Base-by-base conservation (phyloP, 2,797 vertebrate genomes). In the Typhlichthys eigenmanni region DNA sequence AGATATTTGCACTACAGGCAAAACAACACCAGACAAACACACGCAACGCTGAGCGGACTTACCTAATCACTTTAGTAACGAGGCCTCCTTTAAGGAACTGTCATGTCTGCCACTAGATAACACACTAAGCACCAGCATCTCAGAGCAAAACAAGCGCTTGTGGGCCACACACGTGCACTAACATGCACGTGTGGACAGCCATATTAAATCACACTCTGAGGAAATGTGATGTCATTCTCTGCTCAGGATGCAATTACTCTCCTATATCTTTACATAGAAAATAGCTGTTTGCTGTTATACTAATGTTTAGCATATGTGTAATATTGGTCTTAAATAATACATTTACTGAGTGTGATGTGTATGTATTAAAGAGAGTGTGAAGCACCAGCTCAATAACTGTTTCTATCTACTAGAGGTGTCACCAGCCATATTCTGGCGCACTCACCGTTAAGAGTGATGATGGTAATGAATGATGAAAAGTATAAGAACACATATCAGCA, bases 1-100 rank as follows among this genome's bases (percentile, higher is more conserved):
- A 3, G 88, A 92, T 85, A 98, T 79, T 80, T 93, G 93, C 70
- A 96, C 98, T 99, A 91, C 13, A 57, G 87, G 75, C 58, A 83
- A 50, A 66, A n/a, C 65, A 51, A 67, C 50, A 71, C 10, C 48
- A 51, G 51, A 65, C 5, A 53, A 13, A 55, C 64, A 32, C 43
- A 64, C 48, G 59, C 49, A 3, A 16, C 49, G 56, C 11, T 55
- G 43, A 47, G 19, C 13, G 34, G 51, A 38, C 38, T 38, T 24
- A 24, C 24, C 24, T 24, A 24, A 24, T 24, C 24, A 24, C 24
- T 24, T 24, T 24, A 24, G 24, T 24, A 24, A 24, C 3, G 24
- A 24, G 24, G 24, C 24, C 2, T 24, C 24, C 3, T 24, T 24
- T 24, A 24, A 4, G 24, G 24, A 24, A 24, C 24, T 24, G 4